Evolutionary conservation across 2,888 invertebrate species (phyloP).

Genomic region (Dilophus febrilis): DNA sequence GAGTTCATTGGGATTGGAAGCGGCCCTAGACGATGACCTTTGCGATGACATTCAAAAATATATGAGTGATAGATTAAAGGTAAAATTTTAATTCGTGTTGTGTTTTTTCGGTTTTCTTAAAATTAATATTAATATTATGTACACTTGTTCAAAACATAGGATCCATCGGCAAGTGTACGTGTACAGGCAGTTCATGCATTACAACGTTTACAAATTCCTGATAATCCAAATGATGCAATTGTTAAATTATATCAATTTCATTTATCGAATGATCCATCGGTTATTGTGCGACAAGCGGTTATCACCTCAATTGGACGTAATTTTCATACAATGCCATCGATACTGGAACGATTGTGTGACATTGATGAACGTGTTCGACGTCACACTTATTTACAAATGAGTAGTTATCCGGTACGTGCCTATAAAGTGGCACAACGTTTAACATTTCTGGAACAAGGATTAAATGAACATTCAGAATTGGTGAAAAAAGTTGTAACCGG

Average conservation of each 20-base stretch:
- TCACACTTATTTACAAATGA: conserved; percentile 31
- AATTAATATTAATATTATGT: no score
- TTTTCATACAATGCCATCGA: conserved; percentile 47
- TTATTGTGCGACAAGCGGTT: conserved; percentile 53
- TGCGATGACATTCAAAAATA: conserved; percentile 52
- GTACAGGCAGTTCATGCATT: conserved; percentile 64
- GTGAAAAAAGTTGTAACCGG: conserved; percentile 32
- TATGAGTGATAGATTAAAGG: conserved; percentile 45
- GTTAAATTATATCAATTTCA: conserved; percentile 54
- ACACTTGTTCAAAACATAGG: conserved; percentile 34
- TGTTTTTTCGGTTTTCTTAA: no score
- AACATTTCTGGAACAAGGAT: conserved; percentile 40
- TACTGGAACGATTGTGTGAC: conserved; percentile 58
- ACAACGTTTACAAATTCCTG: conserved; percentile 63
- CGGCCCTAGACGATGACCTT: conserved; percentile 56
- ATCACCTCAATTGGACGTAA: conserved; percentile 58
- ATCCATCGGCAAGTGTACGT: conserved; percentile 56
- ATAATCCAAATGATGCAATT: conserved; percentile 55
- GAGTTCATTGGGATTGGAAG: conserved; percentile 54
- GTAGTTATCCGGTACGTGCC: conserved; percentile 27
- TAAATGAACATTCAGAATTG: conserved; percentile 40
- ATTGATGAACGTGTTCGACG: conserved; percentile 56
- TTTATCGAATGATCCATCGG: conserved; percentile 54
- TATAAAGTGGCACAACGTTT: conserved; percentile 48
- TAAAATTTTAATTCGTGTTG: conserved; percentile 20